phyloP scores from a whole-genome alignment of 2,888 invertebrate species.

The Timema cristinae region DNA sequence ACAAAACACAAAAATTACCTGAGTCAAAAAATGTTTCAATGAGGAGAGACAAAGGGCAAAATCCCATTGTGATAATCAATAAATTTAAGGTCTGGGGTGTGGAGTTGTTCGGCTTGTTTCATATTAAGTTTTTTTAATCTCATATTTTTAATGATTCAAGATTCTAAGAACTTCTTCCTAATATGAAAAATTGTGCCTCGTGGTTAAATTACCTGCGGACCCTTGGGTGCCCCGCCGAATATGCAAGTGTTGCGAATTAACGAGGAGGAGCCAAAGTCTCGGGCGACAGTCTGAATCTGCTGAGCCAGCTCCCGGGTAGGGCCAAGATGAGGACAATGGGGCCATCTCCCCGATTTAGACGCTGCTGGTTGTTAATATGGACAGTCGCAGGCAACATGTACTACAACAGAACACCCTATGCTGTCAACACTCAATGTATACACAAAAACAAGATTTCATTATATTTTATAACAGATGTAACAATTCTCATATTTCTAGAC shows the following conservation, averaged over 20 bases:
- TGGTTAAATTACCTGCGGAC: constrained; percentile 37
- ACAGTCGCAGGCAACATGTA: constrained; percentile 81
- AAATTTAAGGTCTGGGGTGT: too few species aligned
- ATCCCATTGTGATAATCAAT: too few species aligned
- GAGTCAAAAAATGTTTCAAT: too few species aligned
- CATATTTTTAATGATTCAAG: too few species aligned
- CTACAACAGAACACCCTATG: constrained; percentile 31
- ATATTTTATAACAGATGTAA: too few species aligned
- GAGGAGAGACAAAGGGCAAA: too few species aligned
- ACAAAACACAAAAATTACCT: too few species aligned
- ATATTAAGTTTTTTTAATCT: too few species aligned
- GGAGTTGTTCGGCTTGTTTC: too few species aligned
- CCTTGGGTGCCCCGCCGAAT: constrained; percentile 91
- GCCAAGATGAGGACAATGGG: constrained; percentile 79
- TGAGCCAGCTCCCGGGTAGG: constrained; percentile 72
- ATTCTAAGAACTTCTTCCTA: too few species aligned
- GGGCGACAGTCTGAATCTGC: constrained; percentile 77
- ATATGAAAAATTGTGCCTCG: too few species aligned
- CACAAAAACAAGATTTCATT: not conserved
- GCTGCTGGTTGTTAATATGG: constrained; percentile 78
- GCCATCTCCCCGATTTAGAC: constrained; percentile 72
- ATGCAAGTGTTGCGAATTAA: constrained; percentile 79
- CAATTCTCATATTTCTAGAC: too few species aligned
- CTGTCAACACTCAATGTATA: not conserved
- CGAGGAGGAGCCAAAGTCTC: constrained; percentile 72